Base-by-base conservation (phyloP, 2,888 invertebrate species). In the Drosophila imparisetae region DNA sequence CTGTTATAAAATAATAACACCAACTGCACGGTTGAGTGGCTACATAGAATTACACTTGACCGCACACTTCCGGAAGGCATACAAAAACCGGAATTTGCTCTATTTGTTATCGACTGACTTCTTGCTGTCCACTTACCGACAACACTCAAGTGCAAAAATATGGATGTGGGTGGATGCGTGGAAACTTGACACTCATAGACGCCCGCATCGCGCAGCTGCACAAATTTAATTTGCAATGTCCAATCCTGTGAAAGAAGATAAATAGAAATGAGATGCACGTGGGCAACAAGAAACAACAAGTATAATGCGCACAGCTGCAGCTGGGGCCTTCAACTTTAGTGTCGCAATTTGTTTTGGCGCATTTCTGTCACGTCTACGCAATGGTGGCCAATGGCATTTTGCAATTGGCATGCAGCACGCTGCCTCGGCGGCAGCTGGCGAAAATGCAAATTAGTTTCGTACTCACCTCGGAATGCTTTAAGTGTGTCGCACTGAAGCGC, bases 101-200 rank as follows among this genome's bases (percentile, higher is more conserved):
- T 18, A 15, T 2, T n/a, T 18, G 4, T 8, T 15, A 34, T 45
- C n/a, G 3, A 24, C 15, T 59, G 52, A 21, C 36, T 29, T 21
- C 5, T 6, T 27, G 30, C 27, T 36, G 6, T 27, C 38, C 71
- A 95, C 97, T 96, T 94, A 98, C 98, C 97, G 68, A 97, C 96
- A 83, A 98, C 97, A 92, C 96, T 96, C 81, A 98, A 95, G 88
- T 95, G 95, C 83, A 98, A 94, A 93, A 97, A 97, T 94, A 98
- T 97, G 93, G 97, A 97, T 77, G 96, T 96, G 85, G 97, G 97
- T 75, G 98, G 98, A 94, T 98, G 97, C 54, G 97, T 97, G 36
- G 97, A 97, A 66, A 98, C 97, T 94, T 98, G 97, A 93, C 97
- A 98, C 93, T 98, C 97, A 93, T 97, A 98, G 84, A 96, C 93